phyloP scores from a whole-genome alignment of 2,113 vertebrate genomes.

The Leucoraja erinaceus region DNA sequence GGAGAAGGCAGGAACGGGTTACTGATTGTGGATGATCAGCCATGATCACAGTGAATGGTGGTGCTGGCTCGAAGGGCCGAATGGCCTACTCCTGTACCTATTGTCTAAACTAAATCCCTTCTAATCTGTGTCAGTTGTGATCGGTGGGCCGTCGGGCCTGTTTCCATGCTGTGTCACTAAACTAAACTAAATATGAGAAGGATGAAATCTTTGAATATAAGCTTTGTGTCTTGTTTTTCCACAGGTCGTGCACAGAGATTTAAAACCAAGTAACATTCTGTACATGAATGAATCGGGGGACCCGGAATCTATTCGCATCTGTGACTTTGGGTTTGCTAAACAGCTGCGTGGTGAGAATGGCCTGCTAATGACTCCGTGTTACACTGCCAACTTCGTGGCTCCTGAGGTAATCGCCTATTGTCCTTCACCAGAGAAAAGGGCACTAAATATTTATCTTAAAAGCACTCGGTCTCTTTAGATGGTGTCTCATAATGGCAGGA shows the following conservation, averaged over 20 bases:
- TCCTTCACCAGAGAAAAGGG: not conserved
- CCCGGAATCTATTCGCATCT: conserved; percentile 93
- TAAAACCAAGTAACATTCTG: conserved; percentile 97
- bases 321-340: conserved; percentile 96
- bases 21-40: no score
- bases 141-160: no score
- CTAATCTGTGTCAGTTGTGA: no score
- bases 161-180: no score
- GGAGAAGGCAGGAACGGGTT: no score
- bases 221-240: conserved; percentile 22
- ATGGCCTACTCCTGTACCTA: no score
- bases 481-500: not conserved
- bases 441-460: not conserved
- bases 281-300: conserved; percentile 92
- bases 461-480: not conserved
- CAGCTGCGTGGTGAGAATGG: conserved; percentile 90
- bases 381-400: conserved; percentile 95
- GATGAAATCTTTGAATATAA: not conserved
- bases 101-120: no score
- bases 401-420: conserved; percentile 71
- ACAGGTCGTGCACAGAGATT: conserved; percentile 92
- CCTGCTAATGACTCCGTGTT: conserved; percentile 88
- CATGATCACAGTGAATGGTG: no score
- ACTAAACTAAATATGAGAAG: not conserved
- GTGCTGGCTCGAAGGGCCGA: no score